These are phyloP conservation scores for Solenopsis fugax DNA, from an alignment of 1,140 invertebrate genomes.

Conservation along the genomic window DNA sequence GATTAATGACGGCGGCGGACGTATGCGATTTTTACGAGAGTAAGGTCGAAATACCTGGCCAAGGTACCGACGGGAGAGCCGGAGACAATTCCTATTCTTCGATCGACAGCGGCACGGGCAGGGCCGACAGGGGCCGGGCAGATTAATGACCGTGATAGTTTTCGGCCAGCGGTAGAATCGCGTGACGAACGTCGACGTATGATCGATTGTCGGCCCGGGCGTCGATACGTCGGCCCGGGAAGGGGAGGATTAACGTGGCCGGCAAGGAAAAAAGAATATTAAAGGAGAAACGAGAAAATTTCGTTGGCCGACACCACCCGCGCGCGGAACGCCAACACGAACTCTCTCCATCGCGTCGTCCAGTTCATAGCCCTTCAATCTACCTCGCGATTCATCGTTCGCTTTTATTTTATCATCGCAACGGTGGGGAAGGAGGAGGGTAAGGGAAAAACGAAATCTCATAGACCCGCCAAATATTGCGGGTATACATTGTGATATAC, in stretches of 20 bases:
- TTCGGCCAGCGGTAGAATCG: conserved; percentile 39
- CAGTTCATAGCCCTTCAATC: conserved; percentile 51
- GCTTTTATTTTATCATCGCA: conserved; percentile 44
- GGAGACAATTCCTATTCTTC: conserved; percentile 47
- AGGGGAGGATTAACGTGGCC: conserved; percentile 35
- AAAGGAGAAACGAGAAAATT: conserved; percentile 52
- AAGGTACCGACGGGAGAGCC: not conserved
- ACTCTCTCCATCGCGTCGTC: conserved; percentile 23
- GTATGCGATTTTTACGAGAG: conserved; percentile 27
- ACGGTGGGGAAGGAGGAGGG: not conserved
- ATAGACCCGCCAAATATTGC: conserved; percentile 3
- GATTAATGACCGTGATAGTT: conserved; percentile 62
- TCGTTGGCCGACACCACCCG: conserved; percentile 4
- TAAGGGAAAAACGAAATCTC: conserved; percentile 16
- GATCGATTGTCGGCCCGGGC: conserved; percentile 53
- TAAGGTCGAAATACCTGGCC: conserved; percentile 10
- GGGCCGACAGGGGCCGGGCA: conserved; percentile 6
- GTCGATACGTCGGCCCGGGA: conserved; percentile 44
- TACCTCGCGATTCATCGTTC: conserved; percentile 42
- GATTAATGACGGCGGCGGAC: not conserved
- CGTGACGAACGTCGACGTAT: conserved; percentile 61
- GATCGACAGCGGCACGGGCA: not conserved
- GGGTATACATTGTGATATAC: not conserved
- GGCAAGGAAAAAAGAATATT: conserved; percentile 46
- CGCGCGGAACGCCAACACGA: not conserved